Evolutionary conservation across 2,113 vertebrate species (phyloP).

Genomic region (Urocolius indicus): DNA sequence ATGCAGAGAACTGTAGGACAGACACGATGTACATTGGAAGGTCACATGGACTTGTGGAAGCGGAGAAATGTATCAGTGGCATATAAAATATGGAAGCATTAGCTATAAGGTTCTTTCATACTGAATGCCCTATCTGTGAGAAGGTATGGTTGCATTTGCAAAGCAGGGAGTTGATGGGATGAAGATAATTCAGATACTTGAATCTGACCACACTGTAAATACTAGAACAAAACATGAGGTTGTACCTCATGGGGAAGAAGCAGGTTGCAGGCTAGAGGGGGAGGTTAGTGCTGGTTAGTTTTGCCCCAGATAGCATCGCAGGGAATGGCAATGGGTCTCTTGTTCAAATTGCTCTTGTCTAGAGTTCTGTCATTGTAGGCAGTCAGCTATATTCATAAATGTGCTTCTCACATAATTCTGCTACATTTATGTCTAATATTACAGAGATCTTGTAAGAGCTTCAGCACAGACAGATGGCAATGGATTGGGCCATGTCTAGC

Average conservation of each 20-base stretch:
- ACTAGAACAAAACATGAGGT: not conserved
- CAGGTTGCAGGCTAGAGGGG: not conserved
- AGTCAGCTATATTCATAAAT: not conserved
- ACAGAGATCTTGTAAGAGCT: not conserved
- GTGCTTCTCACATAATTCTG: not conserved
- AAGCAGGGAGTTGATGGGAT: not conserved
- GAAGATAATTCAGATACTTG: not conserved
- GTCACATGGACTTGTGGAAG: not conserved
- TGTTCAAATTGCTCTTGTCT: not conserved
- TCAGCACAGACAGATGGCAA: conserved; percentile 3
- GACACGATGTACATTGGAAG: not conserved
- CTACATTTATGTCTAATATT: not conserved
- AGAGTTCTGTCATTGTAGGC: not conserved
- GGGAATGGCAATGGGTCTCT: not conserved
- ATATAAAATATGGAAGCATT: not conserved
- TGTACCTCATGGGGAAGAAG: not conserved
- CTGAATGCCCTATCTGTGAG: not conserved
- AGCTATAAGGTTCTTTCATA: not conserved
- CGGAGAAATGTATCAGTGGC: not conserved
- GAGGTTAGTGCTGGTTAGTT: not conserved
- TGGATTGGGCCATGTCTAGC: not conserved
- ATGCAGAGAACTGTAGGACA: not conserved
- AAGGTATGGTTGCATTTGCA: not conserved
- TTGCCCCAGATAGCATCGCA: not conserved
- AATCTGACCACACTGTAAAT: not conserved